Conservation (phyloP, 2,888 invertebrate genomes). For the Tricholauxania praeusta region DNA sequence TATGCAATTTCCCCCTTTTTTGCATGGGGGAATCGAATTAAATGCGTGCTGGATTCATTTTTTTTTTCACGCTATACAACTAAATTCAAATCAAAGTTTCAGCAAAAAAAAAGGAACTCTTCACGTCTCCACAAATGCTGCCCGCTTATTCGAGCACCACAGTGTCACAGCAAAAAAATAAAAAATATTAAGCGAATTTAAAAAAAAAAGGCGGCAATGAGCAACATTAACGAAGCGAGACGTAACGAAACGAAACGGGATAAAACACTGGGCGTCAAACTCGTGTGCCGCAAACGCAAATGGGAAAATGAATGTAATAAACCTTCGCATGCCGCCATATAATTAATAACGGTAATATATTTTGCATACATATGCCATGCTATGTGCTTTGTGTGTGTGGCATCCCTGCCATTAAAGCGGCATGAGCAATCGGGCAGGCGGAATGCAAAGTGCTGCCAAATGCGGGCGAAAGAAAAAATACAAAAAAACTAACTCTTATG, state of each 20-base stretch:
- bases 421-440: not conserved
- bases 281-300: conserved; percentile 15
- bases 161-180: not conserved
- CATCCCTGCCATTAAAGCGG: conserved; percentile 4
- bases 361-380: conserved; percentile 44
- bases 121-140: not conserved
- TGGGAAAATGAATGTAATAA: conserved; percentile 47
- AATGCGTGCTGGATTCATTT: not conserved
- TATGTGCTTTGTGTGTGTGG: conserved; percentile 35
- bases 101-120: not conserved
- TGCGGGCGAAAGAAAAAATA: not conserved
- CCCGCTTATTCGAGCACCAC: not conserved
- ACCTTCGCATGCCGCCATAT: conserved; percentile 51
- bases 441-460: not conserved
- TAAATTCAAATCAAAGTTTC: conserved; percentile 5
- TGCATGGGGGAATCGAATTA: not conserved
- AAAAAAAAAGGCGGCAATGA: conserved; percentile 21
- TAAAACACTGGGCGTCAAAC: conserved; percentile 9
- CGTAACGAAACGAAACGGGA: not conserved
- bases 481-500: conserved; percentile 6
- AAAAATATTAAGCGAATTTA: not conserved
- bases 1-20: not conserved
- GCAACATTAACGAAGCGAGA: conserved; percentile 15
- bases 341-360: conserved; percentile 54
- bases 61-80: not conserved